Evolutionary conservation across 2,888 invertebrate genomes (phyloP), one percentile per base, ranked within the genome.

Genomic region (Eupithecia pulchellata): DNA sequence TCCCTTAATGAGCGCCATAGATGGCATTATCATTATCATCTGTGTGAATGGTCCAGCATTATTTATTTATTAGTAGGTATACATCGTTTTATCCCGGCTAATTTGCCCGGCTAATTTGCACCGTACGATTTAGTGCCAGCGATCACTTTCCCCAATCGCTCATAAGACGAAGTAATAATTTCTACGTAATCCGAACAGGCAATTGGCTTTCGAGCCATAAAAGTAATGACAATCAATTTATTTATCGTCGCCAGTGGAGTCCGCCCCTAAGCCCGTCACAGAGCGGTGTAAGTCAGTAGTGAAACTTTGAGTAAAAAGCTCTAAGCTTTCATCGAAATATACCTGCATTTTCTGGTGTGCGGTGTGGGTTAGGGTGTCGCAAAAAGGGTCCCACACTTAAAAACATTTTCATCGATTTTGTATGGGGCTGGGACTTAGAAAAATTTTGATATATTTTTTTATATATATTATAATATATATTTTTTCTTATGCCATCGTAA

Each of bases 191-290:
- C 77, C 69, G 71, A 79, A 76, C 77, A 80, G 77, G 83, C 83
- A 84, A 87, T 87, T 86, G 83, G 82, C 83, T 84, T 81, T 78
- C 78, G 81, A 82, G 82, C 82, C 81, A 81, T 85, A 82, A 85
- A 83, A 79, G 79, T 85, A 84, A 86, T 85, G 85, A 83, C 86
- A 83, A 86, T 87, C 86, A 86, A 88, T 88, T 61, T 85, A 89
- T 87, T 86, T 86, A 86, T 82, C 80, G 83, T 81, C 83, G 85
- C 79, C 84, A 82, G 76, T 81, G 82, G 84, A 87, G 84, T 82
- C 82, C 75, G 68, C 76, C 78, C 77, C 79, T 85, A 87, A 88
- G 86, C 84, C 81, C 77, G 74, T 60, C 67, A 52, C 67, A 57
- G 39, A 68, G 68, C 68, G 64, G 71, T 71, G 20, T 30, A 63